Evolutionary conservation across 2,888 invertebrate genomes (phyloP), one percentile per base, ranked within the genome.

Genomic region (Chironomus riparius): DNA sequence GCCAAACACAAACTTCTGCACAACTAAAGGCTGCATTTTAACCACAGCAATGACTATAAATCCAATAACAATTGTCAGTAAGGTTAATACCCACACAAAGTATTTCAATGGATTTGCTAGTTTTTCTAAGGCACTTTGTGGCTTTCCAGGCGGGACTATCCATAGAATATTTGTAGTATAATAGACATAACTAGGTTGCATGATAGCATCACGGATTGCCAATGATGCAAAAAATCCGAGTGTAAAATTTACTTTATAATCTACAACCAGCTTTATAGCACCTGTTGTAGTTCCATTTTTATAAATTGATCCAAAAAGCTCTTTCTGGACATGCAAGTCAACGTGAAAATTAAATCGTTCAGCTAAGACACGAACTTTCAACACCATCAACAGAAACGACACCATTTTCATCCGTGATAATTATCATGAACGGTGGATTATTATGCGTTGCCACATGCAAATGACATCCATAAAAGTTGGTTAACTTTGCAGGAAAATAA

Each of bases 271-370:
- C 61, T 68, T 65, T 1, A 77, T 69, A n/a, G 77, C 76, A 21
- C 78, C 78, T 47, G 78, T 78, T 68, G 50, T 13, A 6, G 62
- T 70, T 3, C 77, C 78, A 71, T 78, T 77, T 1, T 22, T 15
- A 22, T 62, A 69, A 7, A 70, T 24, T 15, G 38, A 50, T 4
- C 78, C 78, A 47, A 77, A 76, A 6, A 7, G 18, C 6, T 76
- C 47, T 4, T 28, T 4, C 1, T 28, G 50, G 0, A 71, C 4
- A 2, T 12, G 22, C n/a, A 77, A 18, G 2, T 47, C 6, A 0
- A 62, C n/a, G 6, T 75, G 76, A 38, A 78, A 78, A 68, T 78
- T 77, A 21, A 78, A 24, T 47, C 24, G 62, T 65, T 76, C 48
- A 0, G 78, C 68, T 10, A 78, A 24, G 1, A 77, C 71, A 28